Evolutionary conservation across 2,888 invertebrate genomes (phyloP).

Genomic region (Ceraclea dissimilis): DNA sequence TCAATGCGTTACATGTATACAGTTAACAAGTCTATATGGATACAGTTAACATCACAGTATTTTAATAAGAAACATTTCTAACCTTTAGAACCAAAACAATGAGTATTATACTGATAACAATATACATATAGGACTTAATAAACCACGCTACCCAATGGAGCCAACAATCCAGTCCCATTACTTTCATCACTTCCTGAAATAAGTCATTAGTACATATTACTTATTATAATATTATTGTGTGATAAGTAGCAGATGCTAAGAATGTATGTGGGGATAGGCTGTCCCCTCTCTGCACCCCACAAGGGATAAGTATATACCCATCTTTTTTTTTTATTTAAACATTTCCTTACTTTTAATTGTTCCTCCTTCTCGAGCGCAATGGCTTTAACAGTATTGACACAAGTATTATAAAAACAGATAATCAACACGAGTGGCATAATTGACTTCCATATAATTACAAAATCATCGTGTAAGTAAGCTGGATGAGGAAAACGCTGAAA

Average conservation of each 20-base stretch:
- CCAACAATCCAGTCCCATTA: slow-evolving; percentile 81
- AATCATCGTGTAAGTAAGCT: slow-evolving; percentile 56
- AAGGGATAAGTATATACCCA: no score
- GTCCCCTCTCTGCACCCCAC: no score
- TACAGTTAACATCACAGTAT: no score
- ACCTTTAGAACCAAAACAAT: slow-evolving; percentile 55
- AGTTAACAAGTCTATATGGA: no score
- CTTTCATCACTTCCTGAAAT: slow-evolving; percentile 87
- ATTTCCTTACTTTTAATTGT: slow-evolving; percentile 54
- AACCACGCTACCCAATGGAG: slow-evolving; percentile 86
- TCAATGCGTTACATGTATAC: no score
- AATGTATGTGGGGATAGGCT: no score
- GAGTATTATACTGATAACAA: slow-evolving; percentile 52
- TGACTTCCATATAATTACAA: slow-evolving; percentile 55
- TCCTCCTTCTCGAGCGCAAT: slow-evolving; percentile 70
- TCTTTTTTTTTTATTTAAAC: no score
- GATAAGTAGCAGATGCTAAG: no score
- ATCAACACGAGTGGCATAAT: slow-evolving; percentile 70
- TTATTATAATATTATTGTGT: no score
- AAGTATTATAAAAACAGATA: slow-evolving; percentile 73
- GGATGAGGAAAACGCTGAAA: slow-evolving; percentile 70
- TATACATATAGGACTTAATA: slow-evolving; percentile 63
- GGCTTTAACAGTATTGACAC: slow-evolving; percentile 67
- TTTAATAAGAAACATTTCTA: slow-evolving; percentile 17
- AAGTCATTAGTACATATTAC: no score